Evolutionary conservation across 2,797 vertebrate genomes (phyloP), one percentile per base, ranked within the genome.

Genomic region (Sitta carolinensis): DNA sequence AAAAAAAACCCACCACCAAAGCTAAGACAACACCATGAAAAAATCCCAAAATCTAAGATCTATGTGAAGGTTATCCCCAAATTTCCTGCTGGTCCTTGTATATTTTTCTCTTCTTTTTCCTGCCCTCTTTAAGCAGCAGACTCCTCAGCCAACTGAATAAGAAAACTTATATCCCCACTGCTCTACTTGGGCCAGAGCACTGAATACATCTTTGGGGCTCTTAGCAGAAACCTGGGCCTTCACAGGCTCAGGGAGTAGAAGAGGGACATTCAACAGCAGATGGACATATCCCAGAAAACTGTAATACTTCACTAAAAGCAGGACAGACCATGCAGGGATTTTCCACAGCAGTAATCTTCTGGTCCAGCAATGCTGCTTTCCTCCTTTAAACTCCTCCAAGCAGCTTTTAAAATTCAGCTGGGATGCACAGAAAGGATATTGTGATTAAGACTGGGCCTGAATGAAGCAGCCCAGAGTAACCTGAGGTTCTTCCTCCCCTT

Each of bases 371-470:
- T 23, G 57, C 50, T 57, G 66, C 69, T 45, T 29, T 42, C 36
- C 18, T 68, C 26, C 61, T 85, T 62, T 64, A 47, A 75, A 89
- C n/a, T 92, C 45, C 64, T 79, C 61, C 43, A 69, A 64, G 52
- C 54, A 87, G 58, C 75, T 85, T 89, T 89, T 58, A 87, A 87
- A 87, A 89, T 85, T 78, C 92, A 87, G 7, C 58, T 68, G 54
- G 72, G 54, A 87, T 43, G 32, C n/a, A 68, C 15, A 29, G 26
- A 57, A 87, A 74, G 8, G 26, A 3, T 48, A 54, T 66, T 51
- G 45, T 70, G 66, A 83, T 76, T 68, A 79, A 68, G 61, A 51
- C 43, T 13, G n/a, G 63, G 40, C 40, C 43, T 23, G 36, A 91
- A 77, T 5, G 9, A 80, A 89, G 62, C 25, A 42, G 51, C 68